Evolutionary conservation across 2,888 invertebrate species (phyloP), one percentile per base, ranked within the genome.

Genomic region (Hypercompe scribonia): DNA sequence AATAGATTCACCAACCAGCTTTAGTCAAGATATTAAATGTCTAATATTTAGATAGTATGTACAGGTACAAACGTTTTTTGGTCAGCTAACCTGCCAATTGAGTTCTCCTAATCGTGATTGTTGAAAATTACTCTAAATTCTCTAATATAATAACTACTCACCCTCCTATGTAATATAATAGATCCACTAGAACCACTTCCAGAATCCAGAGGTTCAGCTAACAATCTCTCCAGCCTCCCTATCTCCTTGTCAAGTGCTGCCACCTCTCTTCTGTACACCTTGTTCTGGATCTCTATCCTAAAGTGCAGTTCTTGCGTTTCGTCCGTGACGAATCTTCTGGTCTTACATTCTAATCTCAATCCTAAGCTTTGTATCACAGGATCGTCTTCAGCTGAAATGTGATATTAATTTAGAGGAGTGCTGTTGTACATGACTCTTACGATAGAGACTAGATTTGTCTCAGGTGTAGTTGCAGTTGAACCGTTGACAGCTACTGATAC

Each of bases 321-420:
- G 85, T 99, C 98, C 31, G 97, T 97, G 31, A 98, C 97, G 88
- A 98, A 98, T 87, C 98, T 94, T 81, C 99, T 96, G 0, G 99
- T 99, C 86, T 99, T 99, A 90, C 97, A 98, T 89, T 99, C 98
- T 84, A 99, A 97, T 91, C 98, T 97, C 63, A 99, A 95, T 15
- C 99, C 99, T 96, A 98, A 97, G 87, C 98, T 98, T 88, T 98
- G 97, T 82, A 98, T 98, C 3, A 99, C 97, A 0, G 98, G 98
- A 89, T 98, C 98, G 67, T 97, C 96, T 89, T 97, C 97, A 76
- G 97, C 97, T 93, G 93, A 31, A 90, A 92, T 3, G 3, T 58
- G 33, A 54, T 39, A 58, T 13, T 21, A 21, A 50, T 24, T 50
- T 2, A 36, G 3, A 31, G 13, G 7, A 31, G 31, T 61, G 1